Base-by-base conservation (phyloP, 1,140 invertebrate genomes). In the Drosophila orena region DNA sequence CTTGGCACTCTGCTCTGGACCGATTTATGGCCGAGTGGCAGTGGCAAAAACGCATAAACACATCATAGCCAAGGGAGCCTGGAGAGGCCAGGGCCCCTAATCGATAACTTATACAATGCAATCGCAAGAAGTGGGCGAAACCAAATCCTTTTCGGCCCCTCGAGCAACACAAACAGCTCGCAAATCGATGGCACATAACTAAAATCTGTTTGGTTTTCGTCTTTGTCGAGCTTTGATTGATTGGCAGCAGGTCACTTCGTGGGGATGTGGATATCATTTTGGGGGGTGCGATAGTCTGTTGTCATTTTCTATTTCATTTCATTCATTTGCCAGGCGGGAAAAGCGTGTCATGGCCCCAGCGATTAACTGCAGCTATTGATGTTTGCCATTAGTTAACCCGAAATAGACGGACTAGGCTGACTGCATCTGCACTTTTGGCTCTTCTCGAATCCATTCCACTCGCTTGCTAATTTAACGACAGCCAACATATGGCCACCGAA, bases 401-500 rank as follows among this genome's bases (percentile, higher is more conserved):
- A 83, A 74, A 83, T 81, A 83, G 79, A 52, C 15, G 0, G 17
- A 17, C 17, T 17, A 17, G 17, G 35, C 43, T 75, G 78, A 76
- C 54, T 55, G 54, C 79, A 84, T 62, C 42, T 58, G 72, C 35
- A 58, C 5, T 38, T 38, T 38, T 53, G 17, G 37, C 68, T 43
- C 49, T 64, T 75, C 53, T 75, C 66, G 65, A 69, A 61, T 59
- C 42, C 58, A 60, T 64, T 60, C 72, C 72, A 64, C 80, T 73
- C 49, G 53, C 49, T 81, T 68, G 81, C 78, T 81, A 86, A 81
- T 84, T 84, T 84, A 73, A 85, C 70, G 81, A 71, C 65, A 60
- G 52, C 75, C 75, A 64, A 71, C 83, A 86, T 75, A 72, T 89
- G 84, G 81, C 79, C 64, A 57, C 61, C 62, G 76, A 86, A 81